phyloP scores from a whole-genome alignment of 2,113 vertebrate species.

The Cichladusa arquata region DNA sequence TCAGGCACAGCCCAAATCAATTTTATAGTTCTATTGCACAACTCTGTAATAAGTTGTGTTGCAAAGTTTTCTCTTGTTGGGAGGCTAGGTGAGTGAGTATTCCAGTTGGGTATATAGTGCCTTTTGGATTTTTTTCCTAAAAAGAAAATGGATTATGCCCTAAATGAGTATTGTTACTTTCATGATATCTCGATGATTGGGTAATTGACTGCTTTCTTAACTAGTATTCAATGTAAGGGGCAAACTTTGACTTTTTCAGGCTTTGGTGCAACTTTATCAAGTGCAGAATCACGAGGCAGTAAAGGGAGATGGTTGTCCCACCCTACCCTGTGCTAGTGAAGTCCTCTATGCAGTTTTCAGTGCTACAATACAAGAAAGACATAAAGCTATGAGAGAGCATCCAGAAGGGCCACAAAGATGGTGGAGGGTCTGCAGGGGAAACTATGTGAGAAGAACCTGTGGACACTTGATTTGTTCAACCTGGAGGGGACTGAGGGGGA shows the following conservation, averaged over 20 bases:
- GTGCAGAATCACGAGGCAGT: too few relatives aligned
- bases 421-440: neutral
- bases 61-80: neutral
- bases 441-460: neutral
- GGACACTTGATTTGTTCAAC: neutral
- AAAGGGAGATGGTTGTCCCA: neutral
- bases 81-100: neutral
- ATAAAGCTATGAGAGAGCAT: neutral
- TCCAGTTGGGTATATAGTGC: neutral
- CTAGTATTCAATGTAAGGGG: accelerated
- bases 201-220: neutral
- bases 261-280: neutral
- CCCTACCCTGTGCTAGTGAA: neutral
- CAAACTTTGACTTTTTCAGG: neutral
- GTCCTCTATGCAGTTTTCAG: neutral
- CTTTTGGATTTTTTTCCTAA: neutral
- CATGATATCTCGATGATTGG: neutral
- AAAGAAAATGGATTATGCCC: neutral
- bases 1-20: accelerated
- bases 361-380: neutral
- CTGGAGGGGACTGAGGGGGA: neutral
- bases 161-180: neutral
- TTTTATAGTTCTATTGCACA: neutral
- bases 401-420: neutral
- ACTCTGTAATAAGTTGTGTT: neutral